Evolutionary conservation across 2,888 invertebrate genomes (phyloP).

Genomic region (Tetragnatha montana): DNA sequence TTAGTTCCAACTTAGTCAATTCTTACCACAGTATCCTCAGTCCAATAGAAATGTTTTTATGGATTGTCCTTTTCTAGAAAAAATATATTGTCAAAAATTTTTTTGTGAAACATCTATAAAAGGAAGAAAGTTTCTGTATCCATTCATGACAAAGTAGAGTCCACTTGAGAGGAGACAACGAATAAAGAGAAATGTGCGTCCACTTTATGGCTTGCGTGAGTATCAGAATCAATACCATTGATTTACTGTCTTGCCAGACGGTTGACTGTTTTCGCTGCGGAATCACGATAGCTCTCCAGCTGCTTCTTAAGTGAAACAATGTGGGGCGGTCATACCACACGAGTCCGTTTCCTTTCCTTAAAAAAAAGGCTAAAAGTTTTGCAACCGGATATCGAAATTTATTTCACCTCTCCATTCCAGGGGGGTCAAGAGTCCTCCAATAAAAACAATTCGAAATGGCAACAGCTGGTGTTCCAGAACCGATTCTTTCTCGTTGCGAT

Average conservation of each 20-base stretch:
- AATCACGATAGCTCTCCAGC: background rate
- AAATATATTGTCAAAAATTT: no score
- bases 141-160: no score
- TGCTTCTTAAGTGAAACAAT: background rate
- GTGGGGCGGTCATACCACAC: background rate
- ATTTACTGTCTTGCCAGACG: background rate
- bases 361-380: background rate
- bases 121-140: no score
- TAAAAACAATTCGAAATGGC: background rate
- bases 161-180: no score
- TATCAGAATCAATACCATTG: no score
- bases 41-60: no score
- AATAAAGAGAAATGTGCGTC: no score
- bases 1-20: no score
- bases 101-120: no score
- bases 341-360: background rate
- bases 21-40: no score
- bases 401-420: background rate
- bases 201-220: no score
- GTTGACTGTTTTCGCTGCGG: background rate
- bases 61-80: no score
- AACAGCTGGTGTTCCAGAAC: background rate
- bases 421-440: background rate
- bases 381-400: background rate
- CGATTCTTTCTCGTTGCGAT: background rate